A percentile compares a stretch with the other conserved stretches of the same genome.
Conservation (phyloP, 2,797 vertebrate genomes). For the Hoplostethus mediterraneus region DNA sequence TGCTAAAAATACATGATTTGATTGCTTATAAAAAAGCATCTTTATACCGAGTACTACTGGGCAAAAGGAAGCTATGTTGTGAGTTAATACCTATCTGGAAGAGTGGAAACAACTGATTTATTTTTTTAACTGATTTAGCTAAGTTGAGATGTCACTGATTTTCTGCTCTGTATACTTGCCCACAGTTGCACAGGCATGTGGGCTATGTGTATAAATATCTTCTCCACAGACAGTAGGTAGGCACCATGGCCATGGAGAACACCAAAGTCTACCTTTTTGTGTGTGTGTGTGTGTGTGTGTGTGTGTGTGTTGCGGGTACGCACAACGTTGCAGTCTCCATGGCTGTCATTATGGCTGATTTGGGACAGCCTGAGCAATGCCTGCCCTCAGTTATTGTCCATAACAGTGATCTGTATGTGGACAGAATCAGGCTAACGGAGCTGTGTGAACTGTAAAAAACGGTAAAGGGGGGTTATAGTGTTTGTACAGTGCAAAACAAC, state of each 20-base stretch:
- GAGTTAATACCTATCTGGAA: not conserved
- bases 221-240: constrained; percentile 12
- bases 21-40: not conserved
- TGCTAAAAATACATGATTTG: not conserved
- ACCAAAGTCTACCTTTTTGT: not conserved
- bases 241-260: constrained; percentile 1
- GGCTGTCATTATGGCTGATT: constrained; percentile 33
- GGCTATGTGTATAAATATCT: constrained; percentile 16
- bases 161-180: constrained; percentile 18
- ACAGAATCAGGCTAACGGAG: constrained; percentile 33
- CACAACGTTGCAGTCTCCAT: not conserved
- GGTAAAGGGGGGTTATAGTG: constrained; percentile 11
- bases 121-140: not conserved
- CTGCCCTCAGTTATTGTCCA: constrained; percentile 28
- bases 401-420: constrained; percentile 37
- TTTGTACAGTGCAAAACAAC: constrained; percentile 10
- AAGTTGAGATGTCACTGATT: not conserved
- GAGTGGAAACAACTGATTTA: not conserved
- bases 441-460: constrained; percentile 4
- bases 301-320: not conserved
- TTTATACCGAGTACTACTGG: not conserved
- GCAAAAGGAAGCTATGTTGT: not conserved
- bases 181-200: constrained; percentile 4
- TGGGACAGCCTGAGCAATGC: constrained; percentile 22
- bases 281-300: constrained; percentile 2